These are phyloP conservation scores for Brevipalpus yothersi DNA, from an alignment of 1,140 invertebrate species.

Conservation along the genomic window DNA sequence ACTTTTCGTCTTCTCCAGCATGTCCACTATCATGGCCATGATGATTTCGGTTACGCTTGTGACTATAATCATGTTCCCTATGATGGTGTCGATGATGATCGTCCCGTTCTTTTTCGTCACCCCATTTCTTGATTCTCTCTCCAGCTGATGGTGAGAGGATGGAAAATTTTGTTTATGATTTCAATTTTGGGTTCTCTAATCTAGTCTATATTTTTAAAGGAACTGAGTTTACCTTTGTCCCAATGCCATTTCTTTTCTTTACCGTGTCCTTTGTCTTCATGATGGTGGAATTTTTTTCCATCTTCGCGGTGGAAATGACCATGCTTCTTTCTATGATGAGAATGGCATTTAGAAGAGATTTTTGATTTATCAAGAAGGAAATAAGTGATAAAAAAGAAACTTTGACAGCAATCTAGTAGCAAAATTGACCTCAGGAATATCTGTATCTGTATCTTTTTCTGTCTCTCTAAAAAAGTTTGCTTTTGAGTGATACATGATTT, in stretches of 20 bases:
- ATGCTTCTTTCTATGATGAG: not conserved
- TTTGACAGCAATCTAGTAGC: too few relatives aligned
- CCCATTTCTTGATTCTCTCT: not conserved
- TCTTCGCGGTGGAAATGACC: not conserved
- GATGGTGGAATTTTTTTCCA: not conserved
- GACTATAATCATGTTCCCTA: not conserved
- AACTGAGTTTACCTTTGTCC: not conserved
- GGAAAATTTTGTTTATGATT: not conserved
- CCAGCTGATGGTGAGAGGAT: not conserved
- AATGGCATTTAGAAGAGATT: too few relatives aligned
- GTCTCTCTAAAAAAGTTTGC: too few relatives aligned
- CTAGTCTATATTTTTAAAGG: not conserved
- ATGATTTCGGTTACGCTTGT: not conserved
- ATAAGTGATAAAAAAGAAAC: too few relatives aligned
- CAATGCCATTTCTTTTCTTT: not conserved
- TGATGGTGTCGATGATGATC: not conserved
- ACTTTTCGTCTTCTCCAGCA: not conserved
- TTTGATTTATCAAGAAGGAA: too few relatives aligned
- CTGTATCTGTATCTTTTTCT: too few relatives aligned
- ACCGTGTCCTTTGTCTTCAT: not conserved
- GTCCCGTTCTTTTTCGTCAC: not conserved
- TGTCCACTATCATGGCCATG: not conserved
- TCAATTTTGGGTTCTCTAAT: not conserved
- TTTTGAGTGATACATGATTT: too few relatives aligned
- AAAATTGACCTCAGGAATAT: too few relatives aligned